Conservation (phyloP, 2,888 invertebrate genomes). For the Philonicus albiceps region DNA sequence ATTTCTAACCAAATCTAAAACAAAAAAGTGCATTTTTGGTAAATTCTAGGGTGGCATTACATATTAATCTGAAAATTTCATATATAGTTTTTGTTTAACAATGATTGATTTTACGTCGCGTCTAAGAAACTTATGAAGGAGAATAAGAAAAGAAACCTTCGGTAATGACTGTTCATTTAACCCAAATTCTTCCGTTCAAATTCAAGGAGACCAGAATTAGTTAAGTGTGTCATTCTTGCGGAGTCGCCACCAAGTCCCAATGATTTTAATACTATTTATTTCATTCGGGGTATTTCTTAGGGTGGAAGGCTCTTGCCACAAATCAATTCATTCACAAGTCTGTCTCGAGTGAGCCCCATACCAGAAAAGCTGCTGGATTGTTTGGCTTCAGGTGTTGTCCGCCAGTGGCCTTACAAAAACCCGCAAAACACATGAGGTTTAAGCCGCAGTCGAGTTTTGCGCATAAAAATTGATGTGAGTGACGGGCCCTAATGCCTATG, state of each 20-base stretch:
- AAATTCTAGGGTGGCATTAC: too few species aligned
- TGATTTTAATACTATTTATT: not conserved
- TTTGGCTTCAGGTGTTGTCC: slow-evolving; percentile 22
- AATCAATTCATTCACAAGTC: not conserved
- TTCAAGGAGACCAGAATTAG: not conserved
- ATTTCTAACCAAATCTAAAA: too few species aligned
- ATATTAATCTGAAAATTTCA: too few species aligned
- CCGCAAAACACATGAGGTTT: not conserved
- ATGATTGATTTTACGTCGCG: not conserved
- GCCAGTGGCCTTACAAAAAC: not conserved
- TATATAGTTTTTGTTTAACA: too few species aligned
- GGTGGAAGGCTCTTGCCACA: not conserved
- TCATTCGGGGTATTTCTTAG: not conserved
- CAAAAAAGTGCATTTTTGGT: too few species aligned
- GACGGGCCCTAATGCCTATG: not conserved
- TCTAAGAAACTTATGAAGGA: not conserved
- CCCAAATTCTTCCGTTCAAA: not conserved
- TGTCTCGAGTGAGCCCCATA: not conserved
- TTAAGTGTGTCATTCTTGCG: not conserved
- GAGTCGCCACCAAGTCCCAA: not conserved
- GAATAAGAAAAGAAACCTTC: not conserved
- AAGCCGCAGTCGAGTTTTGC: not conserved
- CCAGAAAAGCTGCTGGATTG: not conserved
- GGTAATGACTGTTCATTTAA: not conserved
- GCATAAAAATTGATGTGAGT: not conserved